These are phyloP conservation scores for Drosophila arawakana DNA, from an alignment of 1,140 invertebrate species.

Conservation along the genomic window DNA sequence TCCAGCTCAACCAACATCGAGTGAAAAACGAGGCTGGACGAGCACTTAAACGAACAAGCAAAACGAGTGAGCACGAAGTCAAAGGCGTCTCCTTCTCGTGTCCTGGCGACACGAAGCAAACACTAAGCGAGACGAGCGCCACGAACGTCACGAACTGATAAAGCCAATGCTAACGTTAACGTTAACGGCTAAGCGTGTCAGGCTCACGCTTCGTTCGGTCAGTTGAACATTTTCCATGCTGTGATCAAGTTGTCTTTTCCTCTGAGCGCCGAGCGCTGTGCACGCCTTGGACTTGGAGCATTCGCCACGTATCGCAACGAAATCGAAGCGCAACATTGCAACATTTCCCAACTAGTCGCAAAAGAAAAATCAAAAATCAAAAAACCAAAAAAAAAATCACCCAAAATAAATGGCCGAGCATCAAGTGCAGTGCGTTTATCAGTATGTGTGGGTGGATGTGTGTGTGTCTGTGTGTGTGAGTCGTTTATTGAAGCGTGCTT, in stretches of 20 bases:
- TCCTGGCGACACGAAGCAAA: slow-evolving; percentile 1
- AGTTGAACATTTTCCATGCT: slow-evolving; percentile 82
- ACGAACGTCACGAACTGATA: slow-evolving; percentile 52
- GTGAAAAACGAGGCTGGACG: slow-evolving; percentile 1
- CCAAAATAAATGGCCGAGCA: slow-evolving; percentile 45
- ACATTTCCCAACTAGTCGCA: slow-evolving; percentile 27
- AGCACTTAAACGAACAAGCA: not conserved
- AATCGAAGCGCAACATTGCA: slow-evolving; percentile 42
- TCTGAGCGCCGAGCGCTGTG: slow-evolving; percentile 80
- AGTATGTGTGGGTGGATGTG: slow-evolving; percentile 22
- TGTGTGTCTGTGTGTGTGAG: slow-evolving; percentile 20
- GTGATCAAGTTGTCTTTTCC: slow-evolving; percentile 82
- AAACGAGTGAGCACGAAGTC: slow-evolving; percentile 5
- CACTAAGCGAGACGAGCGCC: not conserved
- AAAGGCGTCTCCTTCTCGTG: not conserved
- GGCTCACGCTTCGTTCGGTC: slow-evolving; percentile 66
- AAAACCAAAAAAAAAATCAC: slow-evolving; percentile 5
- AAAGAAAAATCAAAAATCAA: slow-evolving; percentile 8
- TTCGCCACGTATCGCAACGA: slow-evolving; percentile 65
- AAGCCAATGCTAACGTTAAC: slow-evolving; percentile 50
- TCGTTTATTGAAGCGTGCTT: slow-evolving; percentile 48
- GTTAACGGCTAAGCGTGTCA: slow-evolving; percentile 47
- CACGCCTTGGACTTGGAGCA: slow-evolving; percentile 76
- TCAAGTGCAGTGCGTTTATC: slow-evolving; percentile 53
- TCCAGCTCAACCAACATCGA: slow-evolving; percentile 22